Conservation (phyloP, 1,140 invertebrate genomes). For the Drosophila insularis region DNA sequence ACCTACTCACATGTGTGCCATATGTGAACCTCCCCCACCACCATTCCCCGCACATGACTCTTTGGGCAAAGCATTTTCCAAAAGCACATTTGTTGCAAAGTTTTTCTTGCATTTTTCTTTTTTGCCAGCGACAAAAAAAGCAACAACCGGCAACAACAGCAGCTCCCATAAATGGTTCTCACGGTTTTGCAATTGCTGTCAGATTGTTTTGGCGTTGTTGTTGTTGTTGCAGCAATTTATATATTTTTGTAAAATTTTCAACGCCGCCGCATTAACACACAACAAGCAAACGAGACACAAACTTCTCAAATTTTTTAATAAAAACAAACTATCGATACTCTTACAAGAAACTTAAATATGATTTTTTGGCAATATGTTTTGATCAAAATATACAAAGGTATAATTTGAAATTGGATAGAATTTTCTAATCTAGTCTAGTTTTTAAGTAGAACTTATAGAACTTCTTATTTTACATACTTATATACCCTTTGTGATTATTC, state of each 20-base stretch:
- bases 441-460: no score
- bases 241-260: slow-evolving; percentile 57
- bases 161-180: slow-evolving; percentile 75
- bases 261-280: slow-evolving; percentile 36
- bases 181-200: slow-evolving; percentile 69
- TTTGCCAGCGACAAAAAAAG: slow-evolving; percentile 17
- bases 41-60: not conserved
- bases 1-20: slow-evolving; percentile 59
- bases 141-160: slow-evolving; percentile 2
- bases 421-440: no score
- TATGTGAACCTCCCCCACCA: slow-evolving; percentile 24
- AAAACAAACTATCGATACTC: not conserved
- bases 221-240: slow-evolving; percentile 39
- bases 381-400: no score
- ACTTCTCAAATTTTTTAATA: slow-evolving; percentile 22
- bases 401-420: no score
- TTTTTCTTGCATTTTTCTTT: slow-evolving; percentile 74
- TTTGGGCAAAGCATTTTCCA: slow-evolving; percentile 70
- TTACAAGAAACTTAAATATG: not conserved
- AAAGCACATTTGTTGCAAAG: slow-evolving; percentile 58
- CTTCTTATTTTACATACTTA: no score
- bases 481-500: no score
- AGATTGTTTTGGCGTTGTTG: slow-evolving; percentile 41
- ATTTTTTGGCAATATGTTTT: no score
- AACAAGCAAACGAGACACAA: slow-evolving; percentile 19